A percentile compares a stretch with the other conserved stretches of the same genome.
phyloP scores from a whole-genome alignment of 92 coral and sea anemone genomes.

The Pocillopora grandis region DNA sequence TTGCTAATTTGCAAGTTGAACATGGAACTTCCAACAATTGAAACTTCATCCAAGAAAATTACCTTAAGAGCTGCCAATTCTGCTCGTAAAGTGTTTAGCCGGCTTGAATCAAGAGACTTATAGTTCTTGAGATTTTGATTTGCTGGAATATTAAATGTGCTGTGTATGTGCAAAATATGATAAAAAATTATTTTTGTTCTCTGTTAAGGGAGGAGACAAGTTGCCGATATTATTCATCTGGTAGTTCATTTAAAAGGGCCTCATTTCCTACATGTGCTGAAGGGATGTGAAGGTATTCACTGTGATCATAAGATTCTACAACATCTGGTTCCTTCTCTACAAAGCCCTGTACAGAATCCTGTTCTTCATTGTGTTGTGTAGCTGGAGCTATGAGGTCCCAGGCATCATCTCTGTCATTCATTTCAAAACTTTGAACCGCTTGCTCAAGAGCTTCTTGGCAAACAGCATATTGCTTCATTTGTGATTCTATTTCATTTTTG shows the following conservation, averaged over 20 bases:
- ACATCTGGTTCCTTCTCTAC: background rate
- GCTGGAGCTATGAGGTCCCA: constrained; percentile 17
- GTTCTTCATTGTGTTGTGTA: constrained; percentile 25
- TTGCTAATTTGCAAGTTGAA: too few relatives aligned
- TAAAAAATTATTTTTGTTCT: constrained; percentile 50
- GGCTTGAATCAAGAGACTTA: constrained; percentile 7
- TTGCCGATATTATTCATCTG: constrained; percentile 39
- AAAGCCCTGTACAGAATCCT: constrained; percentile 6
- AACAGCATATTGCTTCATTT: constrained; percentile 19
- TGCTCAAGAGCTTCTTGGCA: background rate
- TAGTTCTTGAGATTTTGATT: constrained; percentile 4
- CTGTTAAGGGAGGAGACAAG: constrained; percentile 34
- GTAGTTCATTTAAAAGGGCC: background rate
- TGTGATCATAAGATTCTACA: background rate
- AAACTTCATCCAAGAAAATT: too few relatives aligned
- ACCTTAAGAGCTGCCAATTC: background rate
- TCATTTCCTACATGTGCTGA: background rate
- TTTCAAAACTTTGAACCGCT: background rate
- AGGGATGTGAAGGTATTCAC: constrained; percentile 10
- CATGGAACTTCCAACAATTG: too few relatives aligned
- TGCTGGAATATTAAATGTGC: constrained; percentile 40
- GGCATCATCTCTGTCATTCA: constrained; percentile 9
- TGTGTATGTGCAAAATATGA: constrained; percentile 41
- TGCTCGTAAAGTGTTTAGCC: constrained; percentile 9
- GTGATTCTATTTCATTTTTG: constrained; percentile 8